Base-by-base conservation (phyloP, 2,888 invertebrate genomes). In the Plebejus anna region DNA sequence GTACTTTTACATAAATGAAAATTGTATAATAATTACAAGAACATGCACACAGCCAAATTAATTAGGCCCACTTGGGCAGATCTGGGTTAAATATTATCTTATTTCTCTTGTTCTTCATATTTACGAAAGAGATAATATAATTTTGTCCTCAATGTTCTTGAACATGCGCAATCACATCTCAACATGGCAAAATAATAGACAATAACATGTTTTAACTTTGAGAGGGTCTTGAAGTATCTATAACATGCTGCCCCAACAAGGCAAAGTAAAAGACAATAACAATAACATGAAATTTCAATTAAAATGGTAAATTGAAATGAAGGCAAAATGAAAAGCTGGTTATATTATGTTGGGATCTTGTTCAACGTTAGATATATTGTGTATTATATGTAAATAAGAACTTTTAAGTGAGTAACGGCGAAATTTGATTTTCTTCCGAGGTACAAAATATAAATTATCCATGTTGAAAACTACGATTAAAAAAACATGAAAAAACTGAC, bases 361-460 rank as follows among this genome's bases (percentile, higher is more conserved):
- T 85, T 89, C 85, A 82, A 86, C 86, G 87, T 91, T 91, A 87
- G 81, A 88, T 90, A 89, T 89, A 89, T 87, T 93, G 93, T 93
- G 93, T 93, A 93, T 89, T 79, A 91, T 91, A 93, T 94, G 93
- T 93, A 94, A 92, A 94, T 93, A 93, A 89, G 89, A 86, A 85
- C 80, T 86, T 89, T 83, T 87, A 92, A 91, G 88, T 88, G 90
- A 90, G 87, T 76, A 91, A 88, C 89, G 90, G 90, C 90, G 89
- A 93, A 89, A 91, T 92, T 92, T 92, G 88, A 91, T 92, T 94
- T 92, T 92, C 93, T 94, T 93, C 92, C 90, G 92, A 92, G 92
- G 92, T 93, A 93, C 92, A 93, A 93, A 91, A 90, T 90, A 92
- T 90, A 85, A 92, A 91, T 89, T 93, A 94, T 92, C 92, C 92